Evolutionary conservation across 1,140 invertebrate genomes (phyloP), one percentile per base, ranked within the genome.

Genomic region (Mizuhopecten yessoensis): DNA sequence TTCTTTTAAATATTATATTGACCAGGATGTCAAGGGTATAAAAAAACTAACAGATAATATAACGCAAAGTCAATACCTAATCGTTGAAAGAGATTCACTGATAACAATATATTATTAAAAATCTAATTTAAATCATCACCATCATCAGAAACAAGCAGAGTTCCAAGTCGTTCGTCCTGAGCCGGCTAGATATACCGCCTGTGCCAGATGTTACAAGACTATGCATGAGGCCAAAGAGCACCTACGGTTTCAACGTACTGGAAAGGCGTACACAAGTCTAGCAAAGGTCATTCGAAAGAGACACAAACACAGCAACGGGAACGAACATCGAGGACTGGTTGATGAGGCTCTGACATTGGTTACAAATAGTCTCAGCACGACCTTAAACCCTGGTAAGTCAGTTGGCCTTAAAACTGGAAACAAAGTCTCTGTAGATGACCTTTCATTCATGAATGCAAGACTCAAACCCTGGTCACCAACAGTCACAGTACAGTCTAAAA

Each of bases 371-470:
- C 42, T 90, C 33, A 87, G 49, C 42, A 57, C 34, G 34, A 90
- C 89, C 29, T 34, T 90, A 0, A 90, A 90, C 36, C 89, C 89
- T 49, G 89, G 89, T 90, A 87, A 39, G n/a, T 75, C 20, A n/a
- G n/a, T n/a, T 49, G 45, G 20, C 45, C 20, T 23, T 2, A 49
- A 49, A 2, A 39, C 36, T 39, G 36, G 36, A 7, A n/a, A n/a
- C n/a, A n/a, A n/a, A n/a, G n/a, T n/a, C n/a, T n/a, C n/a, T n/a
- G n/a, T n/a, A n/a, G n/a, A n/a, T n/a, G n/a, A n/a, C n/a, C n/a
- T n/a, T n/a, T n/a, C n/a, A n/a, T n/a, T n/a, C n/a, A n/a, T n/a
- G n/a, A n/a, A n/a, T n/a, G n/a, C 13, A 13, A n/a, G n/a, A 86
- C 36, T 13, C 36, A 39, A 39, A 39, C 36, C 5, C 13, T 39